Conservation (phyloP, 2,888 invertebrate species). For the Dasysyrphus albostriatus region DNA sequence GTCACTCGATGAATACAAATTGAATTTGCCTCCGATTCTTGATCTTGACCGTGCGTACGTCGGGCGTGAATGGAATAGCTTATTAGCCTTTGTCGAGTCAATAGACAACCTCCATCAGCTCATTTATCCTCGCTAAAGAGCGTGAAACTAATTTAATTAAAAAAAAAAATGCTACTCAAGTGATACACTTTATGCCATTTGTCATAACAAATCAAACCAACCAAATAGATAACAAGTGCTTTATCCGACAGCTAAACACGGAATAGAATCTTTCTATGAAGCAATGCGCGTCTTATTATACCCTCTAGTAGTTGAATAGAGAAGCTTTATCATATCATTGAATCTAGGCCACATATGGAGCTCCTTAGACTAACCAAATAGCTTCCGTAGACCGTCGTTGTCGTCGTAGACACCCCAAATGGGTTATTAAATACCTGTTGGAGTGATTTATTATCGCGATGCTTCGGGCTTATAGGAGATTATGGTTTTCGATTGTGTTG, state of each 20-base stretch:
- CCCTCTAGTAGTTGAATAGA: background rate
- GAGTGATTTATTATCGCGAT: constrained; percentile 66
- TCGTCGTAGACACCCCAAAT: constrained; percentile 43
- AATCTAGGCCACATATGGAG: constrained; percentile 63
- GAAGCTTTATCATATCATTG: background rate
- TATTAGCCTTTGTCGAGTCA: constrained; percentile 5
- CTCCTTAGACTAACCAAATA: constrained; percentile 27
- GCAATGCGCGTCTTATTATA: constrained; percentile 8
- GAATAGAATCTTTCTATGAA: constrained; percentile 18
- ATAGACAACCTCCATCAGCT: constrained; percentile 46
- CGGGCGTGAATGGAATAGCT: constrained; percentile 36
- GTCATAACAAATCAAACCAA: constrained; percentile 72
- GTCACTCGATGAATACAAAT: constrained; percentile 60
- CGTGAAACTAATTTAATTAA: constrained; percentile 56
- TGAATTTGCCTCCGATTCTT: constrained; percentile 56
- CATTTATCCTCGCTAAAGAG: constrained; percentile 33
- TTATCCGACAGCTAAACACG: constrained; percentile 18
- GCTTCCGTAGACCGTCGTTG: constrained; percentile 57
- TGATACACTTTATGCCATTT: constrained; percentile 58
- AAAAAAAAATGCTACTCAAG: constrained; percentile 47
- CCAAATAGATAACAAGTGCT: background rate
- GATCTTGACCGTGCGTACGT: constrained; percentile 69
- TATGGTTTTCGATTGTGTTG: constrained; percentile 40
- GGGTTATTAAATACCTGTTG: constrained; percentile 73
- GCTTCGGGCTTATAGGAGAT: constrained; percentile 41